Evolutionary conservation across 2,113 vertebrate species (phyloP), one percentile per base, ranked within the genome.

Genomic region (Zapus hudsonius): DNA sequence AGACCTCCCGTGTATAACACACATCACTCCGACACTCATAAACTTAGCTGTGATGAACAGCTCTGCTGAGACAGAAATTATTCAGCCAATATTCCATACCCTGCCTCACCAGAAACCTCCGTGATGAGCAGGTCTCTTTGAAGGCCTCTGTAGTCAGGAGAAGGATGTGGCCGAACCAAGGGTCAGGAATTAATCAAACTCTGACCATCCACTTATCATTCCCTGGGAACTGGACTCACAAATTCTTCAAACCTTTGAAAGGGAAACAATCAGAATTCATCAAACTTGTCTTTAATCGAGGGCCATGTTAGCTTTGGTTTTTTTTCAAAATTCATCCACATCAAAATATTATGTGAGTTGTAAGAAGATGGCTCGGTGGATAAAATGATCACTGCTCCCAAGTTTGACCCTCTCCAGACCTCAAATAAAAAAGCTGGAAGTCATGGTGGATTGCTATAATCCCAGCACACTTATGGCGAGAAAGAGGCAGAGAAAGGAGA

Each of bases 11-110:
- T 40, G 61, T 86, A 63, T 80, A 93, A 64, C 73, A 87, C 79
- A 81, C 78, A 89, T 92, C 81, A 91, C 94, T 80, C 81, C 87
- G 95, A 80, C 93, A 96, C 94, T 96, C 94, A 91, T 12, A 44
- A 78, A 83, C 66, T 94, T 52, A 86, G 64, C 72, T 94, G 75
- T 94, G 73, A 95, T 70, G 80, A 93, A 92, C 42, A 72, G 29
- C 44, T 76, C 66, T 31, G 27, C 25, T 9, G 93, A 95, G 93
- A 96, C 80, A 25, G 82, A 84, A 78, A 94, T 89, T 90, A 85
- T 38, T 96, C 76, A 84, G 33, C 25, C 73, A 61, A 7, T 25
- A 20, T 89, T 61, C 42, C n/a, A 63, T 76, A 13, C 40, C 27
- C 40, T 87, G 84, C 66, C n/a, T 88, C 73, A 57, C n/a, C 13